Conservation (phyloP, 1,140 invertebrate genomes). For the Liolophura sinensis region DNA sequence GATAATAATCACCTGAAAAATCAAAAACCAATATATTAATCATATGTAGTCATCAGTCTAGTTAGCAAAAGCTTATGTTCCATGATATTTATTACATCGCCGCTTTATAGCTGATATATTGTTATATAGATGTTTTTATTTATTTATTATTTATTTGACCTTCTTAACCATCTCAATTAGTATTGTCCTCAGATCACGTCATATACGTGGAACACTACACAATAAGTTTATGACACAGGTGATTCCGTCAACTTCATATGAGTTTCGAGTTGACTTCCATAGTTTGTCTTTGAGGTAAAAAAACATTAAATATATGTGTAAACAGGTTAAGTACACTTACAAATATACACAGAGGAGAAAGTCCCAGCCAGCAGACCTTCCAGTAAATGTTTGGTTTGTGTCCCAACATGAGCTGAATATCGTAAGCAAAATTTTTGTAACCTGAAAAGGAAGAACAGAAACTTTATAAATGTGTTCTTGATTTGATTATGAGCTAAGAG, state of each 20-base stretch:
- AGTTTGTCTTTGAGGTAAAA: no score
- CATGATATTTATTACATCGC: no score
- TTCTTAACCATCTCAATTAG: neutral
- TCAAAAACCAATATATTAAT: conserved; percentile 11
- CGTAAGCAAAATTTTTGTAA: conserved; percentile 65
- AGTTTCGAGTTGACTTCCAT: neutral
- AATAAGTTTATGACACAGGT: no score
- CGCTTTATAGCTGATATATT: conserved; percentile 4
- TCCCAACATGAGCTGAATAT: conserved; percentile 72
- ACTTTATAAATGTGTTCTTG: neutral
- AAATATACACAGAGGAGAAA: conserved; percentile 67
- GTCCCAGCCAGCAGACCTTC: conserved; percentile 68
- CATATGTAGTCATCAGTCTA: neutral
- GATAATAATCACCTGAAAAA: conserved; percentile 73
- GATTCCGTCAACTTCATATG: no score
- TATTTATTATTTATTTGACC: neutral
- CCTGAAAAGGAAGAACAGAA: conserved; percentile 24
- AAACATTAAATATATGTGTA: neutral
- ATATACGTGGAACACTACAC: neutral
- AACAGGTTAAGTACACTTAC: conserved; percentile 53
- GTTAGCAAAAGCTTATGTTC: conserved; percentile 4
- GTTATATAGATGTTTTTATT: neutral
- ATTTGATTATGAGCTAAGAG: no score
- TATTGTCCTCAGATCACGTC: neutral
- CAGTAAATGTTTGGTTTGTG: conserved; percentile 65